phyloP scores from a whole-genome alignment of 2,113 vertebrate species.

The Stigmatopora argus region DNA sequence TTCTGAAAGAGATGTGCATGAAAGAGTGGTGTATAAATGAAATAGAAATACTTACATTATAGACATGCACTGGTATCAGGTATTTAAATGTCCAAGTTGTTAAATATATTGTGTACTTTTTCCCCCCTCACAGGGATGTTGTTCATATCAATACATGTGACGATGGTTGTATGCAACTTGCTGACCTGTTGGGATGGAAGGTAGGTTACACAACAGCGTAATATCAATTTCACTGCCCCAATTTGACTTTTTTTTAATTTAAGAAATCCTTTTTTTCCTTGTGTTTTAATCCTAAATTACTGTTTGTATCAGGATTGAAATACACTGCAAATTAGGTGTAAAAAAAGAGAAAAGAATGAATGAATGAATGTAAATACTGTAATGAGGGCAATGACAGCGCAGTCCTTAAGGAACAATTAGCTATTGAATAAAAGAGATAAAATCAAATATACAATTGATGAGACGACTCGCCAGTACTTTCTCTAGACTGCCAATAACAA shows the following conservation, averaged over 20 bases:
- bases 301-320: too few relatives aligned
- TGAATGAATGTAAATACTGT: too few relatives aligned
- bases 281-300: too few relatives aligned
- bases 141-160: constrained; percentile 83
- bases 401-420: too few relatives aligned
- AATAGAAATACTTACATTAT: not conserved
- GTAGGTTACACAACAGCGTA: constrained; percentile 44
- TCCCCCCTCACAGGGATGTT: constrained; percentile 73
- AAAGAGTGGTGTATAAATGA: not conserved
- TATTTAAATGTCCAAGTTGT: not conserved
- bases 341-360: too few relatives aligned
- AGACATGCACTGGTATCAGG: not conserved
- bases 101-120: not conserved
- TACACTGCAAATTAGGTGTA: too few relatives aligned
- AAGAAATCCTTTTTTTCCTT: too few relatives aligned
- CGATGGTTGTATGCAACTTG: constrained; percentile 81
- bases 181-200: constrained; percentile 88
- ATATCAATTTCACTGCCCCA: not conserved
- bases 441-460: not conserved
- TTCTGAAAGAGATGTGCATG: too few relatives aligned
- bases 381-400: too few relatives aligned
- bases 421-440: not conserved
- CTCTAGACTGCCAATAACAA: not conserved
- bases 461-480: not conserved
- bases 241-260: not conserved